Base-by-base conservation (phyloP, 1,140 invertebrate species). In the Mesaphorura yosii region DNA sequence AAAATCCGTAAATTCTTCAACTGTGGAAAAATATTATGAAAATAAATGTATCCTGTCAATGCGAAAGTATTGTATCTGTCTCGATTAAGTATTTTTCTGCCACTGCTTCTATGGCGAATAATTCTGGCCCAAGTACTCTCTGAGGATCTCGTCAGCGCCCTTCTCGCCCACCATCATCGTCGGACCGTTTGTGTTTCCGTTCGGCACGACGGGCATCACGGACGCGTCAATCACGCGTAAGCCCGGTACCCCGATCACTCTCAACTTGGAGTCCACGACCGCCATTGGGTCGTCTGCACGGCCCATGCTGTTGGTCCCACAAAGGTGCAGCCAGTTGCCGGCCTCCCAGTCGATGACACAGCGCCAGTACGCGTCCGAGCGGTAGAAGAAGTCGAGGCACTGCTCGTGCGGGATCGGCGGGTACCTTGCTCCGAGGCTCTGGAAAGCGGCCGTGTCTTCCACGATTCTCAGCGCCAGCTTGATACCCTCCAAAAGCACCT, bases 141-240 rank as follows among this genome's bases (percentile, higher is more conserved):
- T n/a, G n/a, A n/a, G n/a, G n/a, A n/a, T n/a, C n/a, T n/a, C n/a
- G n/a, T n/a, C n/a, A n/a, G n/a, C n/a, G n/a, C n/a, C n/a, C n/a
- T n/a, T n/a, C n/a, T n/a, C n/a, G n/a, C n/a, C n/a, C n/a, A n/a
- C n/a, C n/a, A n/a, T n/a, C n/a, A n/a, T n/a, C n/a, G n/a, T n/a
- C n/a, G n/a, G n/a, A n/a, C n/a, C n/a, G n/a, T n/a, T n/a, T n/a
- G n/a, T n/a, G n/a, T n/a, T n/a, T n/a, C n/a, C n/a, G n/a, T n/a
- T n/a, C n/a, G n/a, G n/a, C n/a, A n/a, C n/a, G n/a, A n/a, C n/a
- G n/a, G n/a, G n/a, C n/a, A n/a, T n/a, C n/a, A n/a, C n/a, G n/a
- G n/a, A n/a, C n/a, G 52, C 52, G 31, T 54, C 52, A 6, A 48
- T 34, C 5, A 54, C 52, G 2, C 52, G 20, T 26, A 54, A 37